phyloP scores from a whole-genome alignment of 2,888 invertebrate species.

The Hydriomena furcata region DNA sequence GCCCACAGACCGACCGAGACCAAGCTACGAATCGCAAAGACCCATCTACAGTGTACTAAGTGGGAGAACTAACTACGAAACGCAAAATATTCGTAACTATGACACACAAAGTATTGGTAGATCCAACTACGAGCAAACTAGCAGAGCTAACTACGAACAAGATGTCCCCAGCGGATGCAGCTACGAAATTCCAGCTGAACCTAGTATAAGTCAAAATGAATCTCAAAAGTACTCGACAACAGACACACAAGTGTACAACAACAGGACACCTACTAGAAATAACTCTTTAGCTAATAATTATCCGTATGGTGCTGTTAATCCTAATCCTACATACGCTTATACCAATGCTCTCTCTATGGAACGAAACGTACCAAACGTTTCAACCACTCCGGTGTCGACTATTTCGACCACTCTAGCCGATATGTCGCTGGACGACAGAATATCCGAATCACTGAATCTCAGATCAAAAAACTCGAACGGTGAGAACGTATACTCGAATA shows the following conservation, averaged over 20 bases:
- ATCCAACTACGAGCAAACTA: slow-evolving; percentile 9
- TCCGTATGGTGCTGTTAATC: slow-evolving; percentile 45
- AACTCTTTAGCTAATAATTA: slow-evolving; percentile 42
- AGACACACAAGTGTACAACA: slow-evolving; percentile 53
- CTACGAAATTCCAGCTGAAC: slow-evolving; percentile 25
- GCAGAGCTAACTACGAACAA: slow-evolving; percentile 42
- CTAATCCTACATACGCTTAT: slow-evolving; percentile 46
- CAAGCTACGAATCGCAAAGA: slow-evolving; percentile 35
- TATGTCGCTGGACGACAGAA: slow-evolving; percentile 76
- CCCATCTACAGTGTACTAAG: not conserved
- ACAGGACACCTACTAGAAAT: slow-evolving; percentile 47
- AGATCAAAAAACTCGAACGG: slow-evolving; percentile 67
- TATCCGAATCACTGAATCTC: slow-evolving; percentile 77
- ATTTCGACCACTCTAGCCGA: slow-evolving; percentile 48
- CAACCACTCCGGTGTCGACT: slow-evolving; percentile 42
- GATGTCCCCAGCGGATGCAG: slow-evolving; percentile 21
- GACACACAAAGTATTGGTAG: slow-evolving; percentile 8
- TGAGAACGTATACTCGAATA: slow-evolving; percentile 64
- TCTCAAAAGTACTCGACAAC: slow-evolving; percentile 51
- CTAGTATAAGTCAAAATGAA: slow-evolving; percentile 46
- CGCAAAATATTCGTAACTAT: slow-evolving; percentile 10
- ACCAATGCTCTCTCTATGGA: slow-evolving; percentile 53
- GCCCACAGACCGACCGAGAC: slow-evolving; percentile 47
- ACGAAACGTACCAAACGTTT: slow-evolving; percentile 41
- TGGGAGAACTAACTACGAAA: slow-evolving; percentile 13